A percentile compares a stretch with the other conserved stretches of the same genome.
Evolutionary conservation across 2,113 vertebrate genomes (phyloP).

Genomic region (Excalfactoria chinensis): DNA sequence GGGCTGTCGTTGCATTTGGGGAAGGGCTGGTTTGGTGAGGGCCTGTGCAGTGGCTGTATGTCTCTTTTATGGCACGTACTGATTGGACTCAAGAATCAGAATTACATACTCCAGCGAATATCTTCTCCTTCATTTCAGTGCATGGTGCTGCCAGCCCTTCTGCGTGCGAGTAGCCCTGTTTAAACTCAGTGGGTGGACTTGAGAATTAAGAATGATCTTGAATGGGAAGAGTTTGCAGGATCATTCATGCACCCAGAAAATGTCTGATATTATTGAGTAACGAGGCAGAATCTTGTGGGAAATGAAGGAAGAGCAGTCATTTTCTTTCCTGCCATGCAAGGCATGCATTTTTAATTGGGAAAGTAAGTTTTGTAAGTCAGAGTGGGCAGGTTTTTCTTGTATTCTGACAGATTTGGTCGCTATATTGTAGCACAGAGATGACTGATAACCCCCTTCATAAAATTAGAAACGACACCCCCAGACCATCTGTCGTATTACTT

Average conservation of each 20-base stretch:
- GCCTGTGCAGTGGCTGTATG: not conserved
- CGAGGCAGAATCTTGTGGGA: constrained; percentile 24
- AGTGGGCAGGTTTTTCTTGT: constrained; percentile 63
- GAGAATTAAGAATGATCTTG: constrained; percentile 49
- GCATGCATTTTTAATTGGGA: constrained; percentile 42
- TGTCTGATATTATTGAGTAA: constrained; percentile 52
- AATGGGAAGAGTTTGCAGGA: constrained; percentile 57
- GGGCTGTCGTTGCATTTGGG: not conserved
- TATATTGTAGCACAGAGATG: constrained; percentile 64
- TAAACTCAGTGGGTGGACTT: constrained; percentile 60
- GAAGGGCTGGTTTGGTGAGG: not conserved
- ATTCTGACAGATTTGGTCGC: constrained; percentile 71
- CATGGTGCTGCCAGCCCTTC: constrained; percentile 19
- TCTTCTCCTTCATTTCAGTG: not conserved
- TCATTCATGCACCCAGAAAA: constrained; percentile 50
- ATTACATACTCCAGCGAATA: not conserved
- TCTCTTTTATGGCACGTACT: not conserved
- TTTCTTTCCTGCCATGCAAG: constrained; percentile 38
- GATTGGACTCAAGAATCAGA: not conserved
- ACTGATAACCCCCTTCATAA: constrained; percentile 73
- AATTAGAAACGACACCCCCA: constrained; percentile 77
- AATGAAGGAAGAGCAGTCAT: constrained; percentile 14
- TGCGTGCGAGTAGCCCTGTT: constrained; percentile 56
- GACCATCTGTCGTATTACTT: constrained; percentile 73
- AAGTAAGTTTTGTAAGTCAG: constrained; percentile 64